Conservation (phyloP, 1,140 invertebrate genomes). For the Hycleus phaleratus region DNA sequence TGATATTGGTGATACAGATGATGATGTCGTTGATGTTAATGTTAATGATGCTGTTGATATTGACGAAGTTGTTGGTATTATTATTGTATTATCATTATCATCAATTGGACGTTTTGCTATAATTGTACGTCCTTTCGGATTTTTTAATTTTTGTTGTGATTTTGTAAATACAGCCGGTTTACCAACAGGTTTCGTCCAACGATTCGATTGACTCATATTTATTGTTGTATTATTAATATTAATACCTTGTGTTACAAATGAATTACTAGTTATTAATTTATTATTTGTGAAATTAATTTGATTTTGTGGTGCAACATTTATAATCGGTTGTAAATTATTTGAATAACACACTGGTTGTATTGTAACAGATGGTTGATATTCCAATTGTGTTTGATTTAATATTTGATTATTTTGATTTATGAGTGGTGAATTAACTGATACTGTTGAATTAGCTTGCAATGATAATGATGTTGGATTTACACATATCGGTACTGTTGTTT, state of each 20-base stretch:
- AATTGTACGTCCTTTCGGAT: slow-evolving; percentile 19
- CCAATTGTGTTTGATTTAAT: slow-evolving; percentile 15
- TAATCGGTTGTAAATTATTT: slow-evolving; percentile 20
- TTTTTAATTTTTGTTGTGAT: slow-evolving; percentile 7
- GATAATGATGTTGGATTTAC: slow-evolving; percentile 21
- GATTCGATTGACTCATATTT: no score
- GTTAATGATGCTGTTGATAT: not conserved
- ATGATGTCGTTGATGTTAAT: no score
- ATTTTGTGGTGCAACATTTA: slow-evolving; percentile 27
- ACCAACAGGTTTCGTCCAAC: slow-evolving; percentile 22
- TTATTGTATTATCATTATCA: slow-evolving; percentile 2
- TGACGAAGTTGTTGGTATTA: no score
- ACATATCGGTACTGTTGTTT: slow-evolving; percentile 23
- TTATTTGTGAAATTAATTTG: slow-evolving; percentile 28
- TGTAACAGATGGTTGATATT: slow-evolving; percentile 31
- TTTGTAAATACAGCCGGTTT: slow-evolving; percentile 18
- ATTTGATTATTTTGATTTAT: slow-evolving; percentile 21
- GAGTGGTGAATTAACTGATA: not conserved
- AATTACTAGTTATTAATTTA: slow-evolving; percentile 25
- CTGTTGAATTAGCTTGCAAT: slow-evolving; percentile 14
- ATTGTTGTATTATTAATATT: slow-evolving; percentile 16
- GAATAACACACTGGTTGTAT: slow-evolving; percentile 29
- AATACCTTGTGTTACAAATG: slow-evolving; percentile 20
- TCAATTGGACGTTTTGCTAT: slow-evolving; percentile 21
- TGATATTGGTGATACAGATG: no score